Base-by-base conservation (phyloP, 2,888 invertebrate species). In the Pseudoips prasinana region DNA sequence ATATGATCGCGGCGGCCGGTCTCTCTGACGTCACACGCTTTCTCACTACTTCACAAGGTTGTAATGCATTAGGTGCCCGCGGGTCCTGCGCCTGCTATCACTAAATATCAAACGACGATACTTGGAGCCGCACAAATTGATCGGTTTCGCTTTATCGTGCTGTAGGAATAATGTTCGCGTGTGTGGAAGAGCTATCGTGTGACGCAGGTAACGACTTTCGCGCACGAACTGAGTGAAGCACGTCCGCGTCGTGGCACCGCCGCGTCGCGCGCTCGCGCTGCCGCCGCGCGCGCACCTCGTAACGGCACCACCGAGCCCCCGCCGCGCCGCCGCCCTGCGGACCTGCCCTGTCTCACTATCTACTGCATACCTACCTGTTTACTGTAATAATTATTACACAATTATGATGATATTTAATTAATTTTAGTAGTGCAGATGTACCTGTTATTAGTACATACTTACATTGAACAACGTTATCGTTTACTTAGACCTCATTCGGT, bases 221-320 rank as follows among this genome's bases (percentile, higher is more conserved):
- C 86, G 86, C 85, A 86, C 83, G 84, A 83, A 86, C 84, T 87
- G 88, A 85, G 81, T 84, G 87, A 86, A 86, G 83, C 85, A 83
- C 85, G 86, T 84, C 83, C 84, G 84, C 81, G 74, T 86, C 86
- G 86, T 83, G 85, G 72, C 73, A 71, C 54, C 49, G 59, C 60
- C 40, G 84, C 81, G 74, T 85, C 86, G 86, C 82, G 72, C 73
- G 70, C 55, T 6, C 20, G 29, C 52, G 59, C 60, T 39, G 57
- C 58, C 67, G 68, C 46, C 74, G 75, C 76, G 69, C 73, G 77
- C 78, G 76, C 80, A 73, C 70, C 73, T 75, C 80, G 80, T 80
- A 80, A 80, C 81, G 79, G 79, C 74, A 71, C 64, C 60, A 64
- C 64, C 60, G 64, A 64, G 61, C 64, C 71, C 73, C 78, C 74